These are phyloP conservation scores for Clostera curtula DNA, from an alignment of 2,888 invertebrate species.

Conservation along the genomic window DNA sequence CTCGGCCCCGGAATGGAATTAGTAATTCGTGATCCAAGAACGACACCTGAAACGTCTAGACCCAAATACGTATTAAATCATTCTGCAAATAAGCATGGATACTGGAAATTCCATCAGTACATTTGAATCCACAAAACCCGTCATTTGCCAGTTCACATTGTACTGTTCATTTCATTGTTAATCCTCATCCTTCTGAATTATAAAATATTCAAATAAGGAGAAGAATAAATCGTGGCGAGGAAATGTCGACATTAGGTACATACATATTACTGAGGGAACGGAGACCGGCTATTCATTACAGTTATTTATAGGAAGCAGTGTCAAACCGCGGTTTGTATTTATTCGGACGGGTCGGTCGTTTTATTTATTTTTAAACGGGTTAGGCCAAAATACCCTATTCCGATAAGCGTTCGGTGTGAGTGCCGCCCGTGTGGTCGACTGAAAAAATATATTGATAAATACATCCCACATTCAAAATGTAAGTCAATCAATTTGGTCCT, in stretches of 20 bases:
- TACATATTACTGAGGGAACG: conserved; percentile 63
- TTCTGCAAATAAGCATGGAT: no score
- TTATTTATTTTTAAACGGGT: conserved; percentile 69
- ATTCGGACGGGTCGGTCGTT: conserved; percentile 57
- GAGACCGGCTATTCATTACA: conserved; percentile 67
- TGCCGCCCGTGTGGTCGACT: no score
- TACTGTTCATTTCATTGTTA: conserved; percentile 30
- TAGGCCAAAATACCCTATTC: conserved; percentile 54
- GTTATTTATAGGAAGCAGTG: conserved; percentile 70
- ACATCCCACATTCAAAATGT: no score
- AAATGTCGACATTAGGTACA: conserved; percentile 65
- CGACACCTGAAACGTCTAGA: no score
- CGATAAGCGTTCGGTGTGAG: conserved; percentile 62
- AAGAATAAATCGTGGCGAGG: conserved; percentile 60
- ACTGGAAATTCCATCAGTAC: no score
- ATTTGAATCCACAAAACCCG: no score
- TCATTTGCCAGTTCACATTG: no score
- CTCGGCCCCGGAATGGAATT: no score
- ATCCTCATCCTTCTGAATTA: conserved; percentile 48
- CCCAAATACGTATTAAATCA: no score
- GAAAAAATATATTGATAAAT: no score
- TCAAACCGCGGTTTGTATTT: conserved; percentile 66
- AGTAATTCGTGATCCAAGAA: no score
- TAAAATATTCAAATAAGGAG: conserved; percentile 65
- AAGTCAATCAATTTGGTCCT: no score